Evolutionary conservation across 1,140 invertebrate genomes (phyloP).

Genomic region (Rhyzopertha dominica): DNA sequence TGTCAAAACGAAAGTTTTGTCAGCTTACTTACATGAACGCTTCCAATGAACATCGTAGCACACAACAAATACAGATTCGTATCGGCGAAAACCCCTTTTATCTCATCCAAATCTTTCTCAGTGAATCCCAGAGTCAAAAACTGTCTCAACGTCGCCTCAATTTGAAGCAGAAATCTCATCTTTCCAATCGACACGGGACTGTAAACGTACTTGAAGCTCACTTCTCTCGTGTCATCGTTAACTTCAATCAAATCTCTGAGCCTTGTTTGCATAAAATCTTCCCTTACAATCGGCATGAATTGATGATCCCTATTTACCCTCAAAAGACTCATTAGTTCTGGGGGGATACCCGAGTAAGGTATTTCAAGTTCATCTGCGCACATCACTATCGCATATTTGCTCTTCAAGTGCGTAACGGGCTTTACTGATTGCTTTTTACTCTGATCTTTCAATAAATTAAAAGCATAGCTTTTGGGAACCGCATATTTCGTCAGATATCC

Average conservation of each 20-base stretch:
- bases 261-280: constrained; percentile 76
- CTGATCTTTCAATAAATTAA: constrained; percentile 40
- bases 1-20: constrained; percentile 5
- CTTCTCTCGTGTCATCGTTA: constrained; percentile 50
- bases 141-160: constrained; percentile 71
- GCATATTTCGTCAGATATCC: constrained; percentile 38
- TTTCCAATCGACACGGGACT: constrained; percentile 64
- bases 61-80: constrained; percentile 92
- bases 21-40: constrained; percentile 78
- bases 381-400: constrained; percentile 37
- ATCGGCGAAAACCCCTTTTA: constrained; percentile 94
- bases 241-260: constrained; percentile 67
- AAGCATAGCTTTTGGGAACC: constrained; percentile 35
- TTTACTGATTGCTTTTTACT: constrained; percentile 22
- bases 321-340: constrained; percentile 54
- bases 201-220: constrained; percentile 58
- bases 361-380: constrained; percentile 38
- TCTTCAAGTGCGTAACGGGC: constrained; percentile 38
- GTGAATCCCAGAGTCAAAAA: constrained; percentile 78
- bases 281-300: constrained; percentile 78
- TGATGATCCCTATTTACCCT: constrained; percentile 59
- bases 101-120: constrained; percentile 92
- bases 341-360: constrained; percentile 47
- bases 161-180: constrained; percentile 69
- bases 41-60: constrained; percentile 86